These are phyloP conservation scores for Borostomias antarcticus DNA, from an alignment of 2,797 vertebrate species.

Conservation along the genomic window DNA sequence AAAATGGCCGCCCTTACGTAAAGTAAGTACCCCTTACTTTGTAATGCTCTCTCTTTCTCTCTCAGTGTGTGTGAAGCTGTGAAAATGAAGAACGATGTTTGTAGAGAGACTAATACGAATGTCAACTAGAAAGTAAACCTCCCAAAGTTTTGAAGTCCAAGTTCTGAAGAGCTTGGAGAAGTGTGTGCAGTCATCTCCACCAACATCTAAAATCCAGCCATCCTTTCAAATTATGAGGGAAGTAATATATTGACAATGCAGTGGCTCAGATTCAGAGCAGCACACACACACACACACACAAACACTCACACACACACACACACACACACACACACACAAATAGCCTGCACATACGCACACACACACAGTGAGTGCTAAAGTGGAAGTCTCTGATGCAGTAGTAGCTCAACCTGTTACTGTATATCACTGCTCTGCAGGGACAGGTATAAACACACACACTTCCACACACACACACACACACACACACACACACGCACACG, in stretches of 20 bases:
- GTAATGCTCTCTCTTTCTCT: background rate
- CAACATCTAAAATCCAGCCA: slow-evolving; percentile 47
- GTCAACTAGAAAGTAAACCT: slow-evolving; percentile 33
- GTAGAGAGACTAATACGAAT: background rate
- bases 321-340: slow-evolving; percentile 22
- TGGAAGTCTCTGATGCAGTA: slow-evolving; percentile 54
- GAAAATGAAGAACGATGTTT: background rate
- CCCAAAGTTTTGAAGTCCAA: slow-evolving; percentile 33
- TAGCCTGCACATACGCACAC: slow-evolving; percentile 27
- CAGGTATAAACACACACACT: no score
- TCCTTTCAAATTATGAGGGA: slow-evolving; percentile 60
- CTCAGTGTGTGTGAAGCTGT: background rate
- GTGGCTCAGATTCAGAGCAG: slow-evolving; percentile 61
- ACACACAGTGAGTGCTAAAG: background rate
- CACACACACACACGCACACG: background rate
- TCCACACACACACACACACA: slow-evolving; percentile 24
- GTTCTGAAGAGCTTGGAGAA: slow-evolving; percentile 51
- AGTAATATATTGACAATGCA: slow-evolving; percentile 56
- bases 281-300: slow-evolving; percentile 18
- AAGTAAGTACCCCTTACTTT: background rate
- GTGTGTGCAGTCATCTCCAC: slow-evolving; percentile 17
- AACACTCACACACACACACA: background rate
- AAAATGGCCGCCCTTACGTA: background rate
- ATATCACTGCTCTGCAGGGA: slow-evolving; percentile 58
- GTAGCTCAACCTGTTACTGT: slow-evolving; percentile 58